Conservation (phyloP, 2,888 invertebrate genomes). For the Bellardia pandia region DNA sequence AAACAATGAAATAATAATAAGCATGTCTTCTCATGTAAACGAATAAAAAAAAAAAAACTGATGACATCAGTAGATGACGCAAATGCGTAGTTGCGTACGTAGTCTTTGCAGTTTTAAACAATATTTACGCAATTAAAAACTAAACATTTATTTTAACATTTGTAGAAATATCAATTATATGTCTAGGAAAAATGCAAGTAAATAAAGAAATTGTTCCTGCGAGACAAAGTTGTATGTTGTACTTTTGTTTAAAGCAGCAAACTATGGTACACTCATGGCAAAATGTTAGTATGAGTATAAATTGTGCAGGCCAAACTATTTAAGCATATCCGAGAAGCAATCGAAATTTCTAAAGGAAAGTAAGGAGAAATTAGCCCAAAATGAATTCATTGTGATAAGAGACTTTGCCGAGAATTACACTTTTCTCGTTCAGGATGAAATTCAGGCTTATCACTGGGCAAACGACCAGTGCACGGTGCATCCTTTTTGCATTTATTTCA, state of each 20-base stretch:
- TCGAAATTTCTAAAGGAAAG: too few species aligned
- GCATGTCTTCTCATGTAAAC: not conserved
- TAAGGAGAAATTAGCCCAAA: too few species aligned
- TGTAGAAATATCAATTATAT: constrained; percentile 30
- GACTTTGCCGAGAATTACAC: too few species aligned
- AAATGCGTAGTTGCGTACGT: not conserved
- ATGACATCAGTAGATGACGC: constrained; percentile 3
- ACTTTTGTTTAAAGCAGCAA: not conserved
- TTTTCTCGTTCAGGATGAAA: too few species aligned
- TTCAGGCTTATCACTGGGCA: too few species aligned
- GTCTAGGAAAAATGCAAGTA: not conserved
- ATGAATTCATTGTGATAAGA: too few species aligned
- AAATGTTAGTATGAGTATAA: not conserved
- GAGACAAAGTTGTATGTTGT: not conserved
- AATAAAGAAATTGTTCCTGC: not conserved
- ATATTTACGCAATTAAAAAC: not conserved
- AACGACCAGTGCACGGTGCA: too few species aligned
- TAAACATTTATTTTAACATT: constrained; percentile 15
- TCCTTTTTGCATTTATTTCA: too few species aligned
- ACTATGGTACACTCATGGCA: not conserved
- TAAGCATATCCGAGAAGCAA: too few species aligned
- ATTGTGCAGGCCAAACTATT: too few species aligned
- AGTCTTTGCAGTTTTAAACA: not conserved
- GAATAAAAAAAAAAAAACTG: not conserved
- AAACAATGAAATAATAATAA: constrained; percentile 19